Evolutionary conservation across 2,888 invertebrate species (phyloP).

Genomic region (Podabrus alpinus): DNA sequence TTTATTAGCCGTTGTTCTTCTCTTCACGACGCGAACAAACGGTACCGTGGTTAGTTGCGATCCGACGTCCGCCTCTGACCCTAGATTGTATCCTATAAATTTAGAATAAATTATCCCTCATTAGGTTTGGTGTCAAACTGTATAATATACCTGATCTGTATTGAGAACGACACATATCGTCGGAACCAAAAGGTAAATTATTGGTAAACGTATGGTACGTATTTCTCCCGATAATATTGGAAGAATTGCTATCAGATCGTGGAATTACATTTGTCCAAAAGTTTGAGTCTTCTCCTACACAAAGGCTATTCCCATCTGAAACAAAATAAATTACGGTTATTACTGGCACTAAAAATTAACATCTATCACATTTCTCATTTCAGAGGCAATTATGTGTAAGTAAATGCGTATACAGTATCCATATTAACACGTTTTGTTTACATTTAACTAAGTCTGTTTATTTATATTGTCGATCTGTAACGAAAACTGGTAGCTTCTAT

Average conservation of each 20-base stretch:
- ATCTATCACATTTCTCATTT: not conserved
- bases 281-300: slow-evolving; percentile 46
- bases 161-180: slow-evolving; percentile 32
- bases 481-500: slow-evolving; percentile 21
- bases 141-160: slow-evolving; percentile 34
- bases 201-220: slow-evolving; percentile 46
- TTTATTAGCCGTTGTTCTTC: slow-evolving; percentile 89
- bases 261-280: slow-evolving; percentile 51
- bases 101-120: not conserved
- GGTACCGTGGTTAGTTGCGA: slow-evolving; percentile 46
- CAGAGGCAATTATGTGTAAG: slow-evolving; percentile 1
- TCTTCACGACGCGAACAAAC: slow-evolving; percentile 69
- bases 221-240: slow-evolving; percentile 40
- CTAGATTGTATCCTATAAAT: slow-evolving; percentile 16
- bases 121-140: not conserved
- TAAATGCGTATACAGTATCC: slow-evolving; percentile 8
- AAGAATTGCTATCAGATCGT: slow-evolving; percentile 50
- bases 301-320: slow-evolving; percentile 32
- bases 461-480: slow-evolving; percentile 34
- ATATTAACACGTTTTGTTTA: slow-evolving; percentile 28
- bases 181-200: slow-evolving; percentile 28
- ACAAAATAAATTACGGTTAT: not conserved
- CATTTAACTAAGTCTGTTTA: slow-evolving; percentile 32
- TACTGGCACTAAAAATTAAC: slow-evolving; percentile 4
- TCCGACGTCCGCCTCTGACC: slow-evolving; percentile 39